Base-by-base conservation (phyloP, 2,888 invertebrate genomes). In the Dynastes maya region DNA sequence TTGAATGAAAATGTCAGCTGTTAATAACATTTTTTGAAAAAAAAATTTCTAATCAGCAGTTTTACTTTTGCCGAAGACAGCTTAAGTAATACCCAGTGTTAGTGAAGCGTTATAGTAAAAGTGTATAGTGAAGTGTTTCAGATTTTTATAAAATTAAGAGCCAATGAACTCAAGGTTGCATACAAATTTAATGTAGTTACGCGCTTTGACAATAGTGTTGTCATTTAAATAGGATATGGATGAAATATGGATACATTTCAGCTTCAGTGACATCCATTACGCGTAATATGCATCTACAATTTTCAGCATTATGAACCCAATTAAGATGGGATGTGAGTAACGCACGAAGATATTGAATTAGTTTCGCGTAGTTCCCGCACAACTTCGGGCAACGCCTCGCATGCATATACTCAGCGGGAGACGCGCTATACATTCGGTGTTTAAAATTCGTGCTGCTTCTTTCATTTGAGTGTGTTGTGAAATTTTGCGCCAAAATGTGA, bases 331-430 rank as follows among this genome's bases (percentile, higher is more conserved):
- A 72, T 58, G 55, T 72, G 72, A 72, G 58, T 72, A 72, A 72
- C 40, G 11, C 72, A 61, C 40, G 5, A 70, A 72, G 72, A 72
- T 72, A 72, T 72, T 72, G 72, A 72, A 72, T 72, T 72, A 72
- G 49, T 22, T 27, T 45, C 72, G 72, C 61, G 40, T 58, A 45
- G 45, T 61, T 72, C 45, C 61, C 72, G 40, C 58, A 61, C 45
- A 72, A 61, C 72, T 40, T 72, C 72, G 72, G 72, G 61, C 72
- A 61, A 72, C 72, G 72, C 72, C 72, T 72, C 58, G 29, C 40
- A 6, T 16, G 4, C 53, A 53, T 11, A 45, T 45, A 58, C 58
- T 58, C 45, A 22, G 72, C 72, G 72, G 72, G 72, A 72, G 72
- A 9, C 72, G 40, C 72, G 72, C 32, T 53, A 29, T 8, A 6